phyloP scores from a whole-genome alignment of 92 coral and sea anemone genomes.

The Actinernus sp. region DNA sequence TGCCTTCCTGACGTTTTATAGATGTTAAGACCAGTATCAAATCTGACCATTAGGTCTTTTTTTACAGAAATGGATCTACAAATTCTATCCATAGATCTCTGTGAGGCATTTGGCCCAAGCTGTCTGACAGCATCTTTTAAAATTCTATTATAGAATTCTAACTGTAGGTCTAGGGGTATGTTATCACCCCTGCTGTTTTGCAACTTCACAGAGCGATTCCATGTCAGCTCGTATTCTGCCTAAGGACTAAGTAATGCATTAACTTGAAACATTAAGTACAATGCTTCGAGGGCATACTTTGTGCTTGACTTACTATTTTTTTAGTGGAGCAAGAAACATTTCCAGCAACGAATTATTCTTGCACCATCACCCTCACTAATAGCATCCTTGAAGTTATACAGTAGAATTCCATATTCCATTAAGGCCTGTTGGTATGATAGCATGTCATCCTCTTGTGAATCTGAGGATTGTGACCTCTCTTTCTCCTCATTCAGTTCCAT shows the following conservation, averaged over 20 bases:
- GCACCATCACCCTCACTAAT: conserved; percentile 45
- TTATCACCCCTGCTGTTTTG: conserved; percentile 13
- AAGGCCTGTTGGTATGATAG: conserved; percentile 41
- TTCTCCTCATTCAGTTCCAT: not conserved
- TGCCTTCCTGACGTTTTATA: conserved; percentile 45
- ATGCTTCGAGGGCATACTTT: conserved; percentile 52
- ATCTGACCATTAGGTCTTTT: no score
- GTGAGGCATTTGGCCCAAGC: conserved; percentile 60
- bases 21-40: no score
- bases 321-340: conserved; percentile 35
- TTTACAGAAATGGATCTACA: conserved; percentile 20
- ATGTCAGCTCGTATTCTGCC: conserved; percentile 41
- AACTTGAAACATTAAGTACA: conserved; percentile 54
- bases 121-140: conserved; percentile 59
- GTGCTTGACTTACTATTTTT: conserved; percentile 8
- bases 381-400: conserved; percentile 37
- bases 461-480: not conserved
- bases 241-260: conserved; percentile 41
- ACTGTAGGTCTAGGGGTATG: conserved; percentile 13
- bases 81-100: conserved; percentile 35
- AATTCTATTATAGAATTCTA: conserved; percentile 54
- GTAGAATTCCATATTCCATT: conserved; percentile 48
- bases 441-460: conserved; percentile 31
- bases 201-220: conserved; percentile 48
- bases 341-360: conserved; percentile 33